Evolutionary conservation across 2,797 vertebrate genomes (phyloP).

Genomic region (Myotis findleyi): DNA sequence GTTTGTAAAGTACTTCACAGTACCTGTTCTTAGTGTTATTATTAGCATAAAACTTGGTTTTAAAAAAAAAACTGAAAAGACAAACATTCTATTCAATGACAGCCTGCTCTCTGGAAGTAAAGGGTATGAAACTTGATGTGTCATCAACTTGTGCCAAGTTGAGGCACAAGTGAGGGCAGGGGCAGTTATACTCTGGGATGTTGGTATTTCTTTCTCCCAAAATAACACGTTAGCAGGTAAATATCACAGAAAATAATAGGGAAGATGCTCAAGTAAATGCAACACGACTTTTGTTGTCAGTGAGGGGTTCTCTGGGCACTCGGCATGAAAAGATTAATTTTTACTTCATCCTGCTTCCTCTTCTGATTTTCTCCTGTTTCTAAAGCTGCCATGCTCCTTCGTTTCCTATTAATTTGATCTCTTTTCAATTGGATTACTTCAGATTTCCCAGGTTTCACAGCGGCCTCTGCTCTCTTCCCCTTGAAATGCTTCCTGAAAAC

Average conservation of each 20-base stretch:
- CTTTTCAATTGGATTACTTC: slow-evolving; percentile 56
- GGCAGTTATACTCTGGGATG: neutral
- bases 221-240: neutral
- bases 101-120: neutral
- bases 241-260: neutral
- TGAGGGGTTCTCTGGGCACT: neutral
- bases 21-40: neutral
- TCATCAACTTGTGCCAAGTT: neutral
- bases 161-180: neutral
- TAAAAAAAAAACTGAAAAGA: neutral
- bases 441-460: neutral
- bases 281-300: neutral
- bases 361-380: neutral
- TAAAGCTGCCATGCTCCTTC: neutral
- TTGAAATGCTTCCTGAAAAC: slow-evolving; percentile 53
- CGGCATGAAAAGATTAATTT: slow-evolving; percentile 12
- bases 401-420: slow-evolving; percentile 49
- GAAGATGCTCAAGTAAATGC: neutral
- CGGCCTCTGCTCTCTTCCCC: slow-evolving; percentile 33
- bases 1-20: neutral
- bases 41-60: neutral
- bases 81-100: neutral
- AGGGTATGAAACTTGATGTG: neutral
- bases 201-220: neutral
- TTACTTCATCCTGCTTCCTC: slow-evolving; percentile 11